phyloP scores from a whole-genome alignment of 2,797 vertebrate genomes.

The Betta splendens region DNA sequence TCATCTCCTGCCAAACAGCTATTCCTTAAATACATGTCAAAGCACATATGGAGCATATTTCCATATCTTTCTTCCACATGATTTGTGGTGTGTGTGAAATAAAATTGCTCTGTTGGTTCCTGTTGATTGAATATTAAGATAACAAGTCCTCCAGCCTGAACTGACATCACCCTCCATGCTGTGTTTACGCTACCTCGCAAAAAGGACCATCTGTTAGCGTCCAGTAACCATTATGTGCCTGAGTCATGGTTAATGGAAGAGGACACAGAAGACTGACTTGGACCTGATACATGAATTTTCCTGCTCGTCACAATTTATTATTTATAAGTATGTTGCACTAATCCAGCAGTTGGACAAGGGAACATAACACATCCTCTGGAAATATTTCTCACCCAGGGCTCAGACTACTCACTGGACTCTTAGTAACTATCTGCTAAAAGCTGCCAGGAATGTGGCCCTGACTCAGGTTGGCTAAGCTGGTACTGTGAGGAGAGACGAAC shows the following conservation, averaged over 20 bases:
- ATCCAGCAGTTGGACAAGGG: conserved; percentile 35
- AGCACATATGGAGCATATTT: conserved; percentile 36
- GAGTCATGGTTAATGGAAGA: conserved; percentile 24
- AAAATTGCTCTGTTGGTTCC: conserved; percentile 19
- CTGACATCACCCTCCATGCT: conserved; percentile 1
- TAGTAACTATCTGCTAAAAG: conserved; percentile 86
- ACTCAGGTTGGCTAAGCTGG: conserved; percentile 61
- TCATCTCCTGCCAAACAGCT: conserved; percentile 38
- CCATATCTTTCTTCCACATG: conserved; percentile 22
- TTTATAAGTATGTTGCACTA: conserved; percentile 13
- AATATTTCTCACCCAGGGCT: conserved; percentile 80
- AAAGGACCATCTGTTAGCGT: conserved; percentile 9
- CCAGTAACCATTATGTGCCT: conserved; percentile 13
- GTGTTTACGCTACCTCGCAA: conserved; percentile 15
- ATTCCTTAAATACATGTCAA: conserved; percentile 34
- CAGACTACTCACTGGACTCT: conserved; percentile 71
- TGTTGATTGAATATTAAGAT: conserved; percentile 31
- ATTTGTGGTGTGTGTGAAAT: conserved; percentile 14
- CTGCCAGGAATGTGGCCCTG: conserved; percentile 76
- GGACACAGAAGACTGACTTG: conserved; percentile 20
- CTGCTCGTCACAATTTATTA: not conserved
- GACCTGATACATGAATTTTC: conserved; percentile 22
- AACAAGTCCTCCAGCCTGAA: conserved; percentile 11
- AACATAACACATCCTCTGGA: conserved; percentile 57
- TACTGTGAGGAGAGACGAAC: conserved; percentile 42